Base-by-base conservation (phyloP, 2,888 invertebrate species). In the Rhorus exstirpatorius region DNA sequence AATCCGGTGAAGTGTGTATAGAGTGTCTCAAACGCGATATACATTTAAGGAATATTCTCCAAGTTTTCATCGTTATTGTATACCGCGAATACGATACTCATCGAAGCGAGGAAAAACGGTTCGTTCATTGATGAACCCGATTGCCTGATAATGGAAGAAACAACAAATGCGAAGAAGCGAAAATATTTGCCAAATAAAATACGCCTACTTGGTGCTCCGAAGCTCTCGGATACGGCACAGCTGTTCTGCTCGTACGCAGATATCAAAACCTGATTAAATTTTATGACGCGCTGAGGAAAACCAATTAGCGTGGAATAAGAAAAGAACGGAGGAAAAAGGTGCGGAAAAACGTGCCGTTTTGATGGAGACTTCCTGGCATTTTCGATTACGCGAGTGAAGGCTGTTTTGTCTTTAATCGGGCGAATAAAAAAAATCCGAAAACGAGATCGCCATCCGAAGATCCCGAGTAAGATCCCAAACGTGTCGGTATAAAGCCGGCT, bases 391-490 rank as follows among this genome's bases (percentile, higher is more conserved):
- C 2, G 2, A 31, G 6, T 31, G 31, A 3, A 2, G 2, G 31
- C 31, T 31, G 31, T 31, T 31, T 31, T 31, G n/a, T 31, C 31
- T 2, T 3, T 6, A 6, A 31, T n/a, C 31, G 31, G 6, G 31
- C 49, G 49, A 41, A 31, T 1, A 10, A 14, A 55, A 53, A 61
- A 51, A 4, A 4, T 4, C 17, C 3, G 7, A 19, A n/a, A n/a
- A n/a, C n/a, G n/a, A n/a, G 35, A 79, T 68, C 53, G 68, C 60
- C 60, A 35, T 31, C 26, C 61, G 68, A 41, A 31, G 61, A 80
- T 68, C 46, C 49, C 24, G 53, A 35, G 44, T 31, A 31, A 53
- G 31, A 44, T 31, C 44, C 1, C 19, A 19, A 24, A 14, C 38
- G 17, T 41, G 7, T 4, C 41, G 49, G n/a, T n/a, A n/a, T n/a